Evolutionary conservation across 2,113 vertebrate species (phyloP).

Genomic region (Rutilus rutilus): DNA sequence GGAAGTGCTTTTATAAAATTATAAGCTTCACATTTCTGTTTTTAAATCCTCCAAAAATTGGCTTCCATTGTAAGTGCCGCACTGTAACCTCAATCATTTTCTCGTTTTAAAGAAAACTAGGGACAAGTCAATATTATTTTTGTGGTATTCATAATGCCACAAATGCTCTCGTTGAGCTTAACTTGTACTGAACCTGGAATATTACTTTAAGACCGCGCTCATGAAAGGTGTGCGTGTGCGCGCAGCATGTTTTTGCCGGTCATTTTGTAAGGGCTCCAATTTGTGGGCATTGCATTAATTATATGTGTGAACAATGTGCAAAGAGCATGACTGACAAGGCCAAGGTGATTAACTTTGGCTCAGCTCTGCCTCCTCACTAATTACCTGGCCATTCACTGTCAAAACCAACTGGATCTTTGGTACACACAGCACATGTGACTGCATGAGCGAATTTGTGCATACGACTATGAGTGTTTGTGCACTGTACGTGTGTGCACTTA

Average conservation of each 20-base stretch:
- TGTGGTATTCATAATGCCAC: background rate
- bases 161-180: slow-evolving; percentile 3
- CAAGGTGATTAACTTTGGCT: slow-evolving; percentile 50
- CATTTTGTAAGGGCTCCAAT: slow-evolving; percentile 30
- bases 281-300: slow-evolving; percentile 47
- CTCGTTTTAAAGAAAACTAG: background rate
- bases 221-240: background rate
- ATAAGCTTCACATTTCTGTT: background rate
- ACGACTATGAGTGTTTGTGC: slow-evolving; percentile 57
- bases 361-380: slow-evolving; percentile 60
- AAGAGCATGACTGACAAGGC: slow-evolving; percentile 71
- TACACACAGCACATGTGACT: slow-evolving; percentile 50
- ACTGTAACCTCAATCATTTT: background rate
- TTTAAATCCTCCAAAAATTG: background rate
- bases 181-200: background rate
- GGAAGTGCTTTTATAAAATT: background rate
- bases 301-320: slow-evolving; percentile 62
- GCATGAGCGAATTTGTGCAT: slow-evolving; percentile 38
- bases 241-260: background rate
- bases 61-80: background rate
- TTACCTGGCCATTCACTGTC: slow-evolving; percentile 69
- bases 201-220: background rate
- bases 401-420: slow-evolving; percentile 68
- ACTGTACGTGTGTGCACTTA: slow-evolving; percentile 43
- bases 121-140: background rate